Base-by-base conservation (phyloP, 2,113 vertebrate species). In the Phaetusa simplex region DNA sequence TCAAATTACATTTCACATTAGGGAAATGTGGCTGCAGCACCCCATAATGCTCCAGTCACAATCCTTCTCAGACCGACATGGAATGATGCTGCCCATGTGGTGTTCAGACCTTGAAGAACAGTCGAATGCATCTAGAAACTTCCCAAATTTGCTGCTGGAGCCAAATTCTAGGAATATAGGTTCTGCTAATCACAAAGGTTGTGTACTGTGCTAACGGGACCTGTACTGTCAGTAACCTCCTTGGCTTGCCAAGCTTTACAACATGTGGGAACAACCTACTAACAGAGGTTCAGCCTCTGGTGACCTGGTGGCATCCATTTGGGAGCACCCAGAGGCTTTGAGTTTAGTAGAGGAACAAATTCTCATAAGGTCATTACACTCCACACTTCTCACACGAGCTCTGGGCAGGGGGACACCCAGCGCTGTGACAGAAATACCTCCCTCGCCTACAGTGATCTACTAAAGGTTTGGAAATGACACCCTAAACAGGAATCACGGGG, bases 61-160 rank as follows among this genome's bases (percentile, higher is more conserved):
- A 27, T 59, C 29, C 20, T 70, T 56, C 55, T 66, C 34, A 79
- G 61, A n/a, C 18, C 42, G 38, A 14, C 8, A 47, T 4, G 23
- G 9, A 9, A 5, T 0, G 0, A 53, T 36, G 14, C 32, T 58
- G 22, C 34, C 36, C 36, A 47, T 3, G 8, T 17, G 10, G 24
- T 47, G 43, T 69, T n/a, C 19, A 69, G 47, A 67, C 22, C 23
- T 76, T 69, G 53, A 4, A 45, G 9, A 71, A 11, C 2, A 69
- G 19, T 14, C 34, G 90, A 70, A 69, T 16, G 14, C 7, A n/a
- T 55, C 49, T 34, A 29, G 55, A 53, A 92, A 70, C 15, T 74
- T 73, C 23, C 11, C 40, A 62, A 5, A 69, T 65, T 70, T 3
- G 2, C 0, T 1, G 6, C 23, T 62, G 40, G 16, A 81, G 16